phyloP scores from a whole-genome alignment of 2,888 invertebrate genomes.

The Lithosia quadra region DNA sequence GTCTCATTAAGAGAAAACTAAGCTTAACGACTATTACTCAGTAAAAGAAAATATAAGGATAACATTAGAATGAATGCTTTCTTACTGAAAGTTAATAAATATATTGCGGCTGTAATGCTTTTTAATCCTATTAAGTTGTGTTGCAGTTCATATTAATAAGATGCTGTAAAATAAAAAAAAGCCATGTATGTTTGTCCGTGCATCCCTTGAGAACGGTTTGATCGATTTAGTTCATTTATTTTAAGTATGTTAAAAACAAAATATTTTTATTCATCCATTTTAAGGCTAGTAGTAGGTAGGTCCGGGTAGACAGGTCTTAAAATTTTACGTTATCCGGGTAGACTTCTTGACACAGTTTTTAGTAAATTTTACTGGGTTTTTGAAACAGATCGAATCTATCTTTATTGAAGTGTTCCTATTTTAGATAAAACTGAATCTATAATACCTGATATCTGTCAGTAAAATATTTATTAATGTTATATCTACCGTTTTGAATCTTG shows the following conservation, averaged over 20 bases:
- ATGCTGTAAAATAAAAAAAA: too few relatives aligned
- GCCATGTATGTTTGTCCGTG: too few relatives aligned
- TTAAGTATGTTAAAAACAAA: too few relatives aligned
- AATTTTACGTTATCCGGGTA: too few relatives aligned
- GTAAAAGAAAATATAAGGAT: background rate
- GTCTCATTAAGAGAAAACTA: background rate
- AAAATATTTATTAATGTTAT: constrained; percentile 1
- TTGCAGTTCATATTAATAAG: too few relatives aligned
- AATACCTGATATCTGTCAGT: background rate
- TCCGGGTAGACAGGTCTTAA: too few relatives aligned
- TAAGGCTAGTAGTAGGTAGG: too few relatives aligned
- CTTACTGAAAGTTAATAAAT: background rate
- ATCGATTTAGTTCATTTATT: too few relatives aligned
- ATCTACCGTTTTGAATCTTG: background rate
- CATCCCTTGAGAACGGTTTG: too few relatives aligned
- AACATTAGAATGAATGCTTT: background rate
- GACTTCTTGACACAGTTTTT: too few relatives aligned
- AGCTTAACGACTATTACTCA: background rate
- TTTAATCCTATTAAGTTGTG: background rate
- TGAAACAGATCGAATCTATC: background rate
- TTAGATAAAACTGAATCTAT: background rate
- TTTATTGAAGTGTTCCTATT: background rate
- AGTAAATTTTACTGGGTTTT: too few relatives aligned
- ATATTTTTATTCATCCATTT: too few relatives aligned
- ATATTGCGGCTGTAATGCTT: background rate